Evolutionary conservation across 64 coral and sea anemone species (phyloP).

Genomic region (Exaiptasia diaphana): DNA sequence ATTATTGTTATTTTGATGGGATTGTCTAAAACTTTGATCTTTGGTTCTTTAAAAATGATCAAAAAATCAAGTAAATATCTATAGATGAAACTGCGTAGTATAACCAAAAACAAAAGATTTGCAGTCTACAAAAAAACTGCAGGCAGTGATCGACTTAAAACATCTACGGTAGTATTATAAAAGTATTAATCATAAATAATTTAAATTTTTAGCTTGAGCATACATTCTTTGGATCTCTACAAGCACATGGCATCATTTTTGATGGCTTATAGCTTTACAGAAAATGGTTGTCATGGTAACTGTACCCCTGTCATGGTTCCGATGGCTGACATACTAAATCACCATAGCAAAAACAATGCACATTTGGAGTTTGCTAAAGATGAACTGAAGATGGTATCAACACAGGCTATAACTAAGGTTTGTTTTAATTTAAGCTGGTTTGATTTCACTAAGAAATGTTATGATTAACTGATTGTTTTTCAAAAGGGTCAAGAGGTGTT

Average conservation of each 20-base stretch:
- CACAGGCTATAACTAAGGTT: constrained; percentile 63
- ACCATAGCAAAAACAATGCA: constrained; percentile 88
- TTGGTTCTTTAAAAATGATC: no score
- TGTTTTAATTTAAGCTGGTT: not conserved
- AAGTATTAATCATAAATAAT: no score
- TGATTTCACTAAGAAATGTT: not conserved
- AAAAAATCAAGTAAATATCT: no score
- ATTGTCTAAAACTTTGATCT: no score
- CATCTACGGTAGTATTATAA: no score
- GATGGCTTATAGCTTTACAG: constrained; percentile 98
- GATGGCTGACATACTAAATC: constrained; percentile 98
- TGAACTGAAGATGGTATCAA: constrained; percentile 83
- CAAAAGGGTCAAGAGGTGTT: constrained; percentile 71
- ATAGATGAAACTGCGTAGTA: no score
- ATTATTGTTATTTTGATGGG: no score
- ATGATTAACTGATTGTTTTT: not conserved
- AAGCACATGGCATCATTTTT: constrained; percentile 94
- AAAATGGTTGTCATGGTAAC: constrained; percentile 14
- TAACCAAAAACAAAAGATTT: no score
- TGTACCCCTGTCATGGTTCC: constrained; percentile 79
- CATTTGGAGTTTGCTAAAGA: constrained; percentile 83
- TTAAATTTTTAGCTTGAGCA: constrained; percentile 57
- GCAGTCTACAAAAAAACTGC: no score
- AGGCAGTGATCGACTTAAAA: no score
- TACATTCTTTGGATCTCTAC: constrained; percentile 62